A percentile compares a stretch with the other conserved stretches of the same genome.
Conservation (phyloP, 2,113 vertebrate genomes). For the Istiophorus platypterus region DNA sequence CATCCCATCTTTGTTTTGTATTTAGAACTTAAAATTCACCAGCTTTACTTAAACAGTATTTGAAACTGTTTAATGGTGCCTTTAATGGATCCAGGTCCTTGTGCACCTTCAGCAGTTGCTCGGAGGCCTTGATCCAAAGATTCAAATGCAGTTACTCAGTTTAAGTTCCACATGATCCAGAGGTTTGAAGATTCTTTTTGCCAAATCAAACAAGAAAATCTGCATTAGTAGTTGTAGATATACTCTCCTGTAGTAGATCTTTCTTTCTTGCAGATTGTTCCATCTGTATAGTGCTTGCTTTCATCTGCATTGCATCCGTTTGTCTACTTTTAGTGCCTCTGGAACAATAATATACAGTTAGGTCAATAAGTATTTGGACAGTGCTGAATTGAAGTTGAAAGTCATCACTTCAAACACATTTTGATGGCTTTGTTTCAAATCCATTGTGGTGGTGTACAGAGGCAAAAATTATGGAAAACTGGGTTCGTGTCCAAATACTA, state of each 20-base stretch:
- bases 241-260: not conserved
- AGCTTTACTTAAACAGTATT: not conserved
- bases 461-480: too few species aligned
- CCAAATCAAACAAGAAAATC: conserved; percentile 2
- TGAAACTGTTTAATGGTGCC: not conserved
- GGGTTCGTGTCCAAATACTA: too few species aligned
- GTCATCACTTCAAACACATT: too few species aligned
- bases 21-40: not conserved
- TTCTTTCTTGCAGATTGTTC: not conserved
- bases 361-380: too few species aligned
- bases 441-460: too few species aligned
- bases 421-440: too few species aligned
- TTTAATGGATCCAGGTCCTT: conserved; percentile 1
- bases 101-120: not conserved
- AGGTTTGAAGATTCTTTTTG: conserved; percentile 19
- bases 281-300: conserved; percentile 2
- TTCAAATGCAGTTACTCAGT: not conserved
- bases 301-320: conserved; percentile 24
- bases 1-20: not conserved
- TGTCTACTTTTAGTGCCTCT: conserved; percentile 14
- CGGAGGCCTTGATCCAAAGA: not conserved
- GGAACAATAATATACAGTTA: conserved; percentile 16
- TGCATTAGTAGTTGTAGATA: conserved; percentile 26
- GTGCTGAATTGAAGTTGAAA: too few species aligned
- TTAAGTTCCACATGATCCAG: not conserved